These are phyloP conservation scores for Margaritifera margaritifera DNA, from an alignment of 2,888 invertebrate species.

Conservation along the genomic window DNA sequence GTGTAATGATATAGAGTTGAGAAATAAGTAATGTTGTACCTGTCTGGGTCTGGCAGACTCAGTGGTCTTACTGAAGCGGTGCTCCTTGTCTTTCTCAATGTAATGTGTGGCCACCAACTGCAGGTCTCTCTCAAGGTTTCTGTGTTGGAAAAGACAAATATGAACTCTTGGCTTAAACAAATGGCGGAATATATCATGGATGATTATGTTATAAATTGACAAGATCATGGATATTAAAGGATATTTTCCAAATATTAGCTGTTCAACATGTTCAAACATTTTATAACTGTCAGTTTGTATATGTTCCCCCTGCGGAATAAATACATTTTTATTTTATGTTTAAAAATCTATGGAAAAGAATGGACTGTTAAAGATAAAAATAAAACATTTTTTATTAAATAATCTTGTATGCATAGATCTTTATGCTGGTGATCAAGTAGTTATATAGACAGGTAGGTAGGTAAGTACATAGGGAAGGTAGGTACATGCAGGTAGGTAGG, in stretches of 20 bases:
- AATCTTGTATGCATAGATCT: no score
- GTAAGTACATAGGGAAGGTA: no score
- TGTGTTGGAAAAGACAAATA: constrained; percentile 21
- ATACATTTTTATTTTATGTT: no score
- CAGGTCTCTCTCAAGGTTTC: constrained; percentile 67
- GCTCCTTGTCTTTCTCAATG: constrained; percentile 68
- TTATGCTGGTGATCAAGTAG: no score
- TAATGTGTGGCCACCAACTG: constrained; percentile 68
- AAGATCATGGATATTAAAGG: no score
- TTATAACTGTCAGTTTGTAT: background rate
- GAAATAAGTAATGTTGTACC: constrained; percentile 23
- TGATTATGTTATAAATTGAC: no score
- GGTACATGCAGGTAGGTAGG: no score
- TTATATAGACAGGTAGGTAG: no score
- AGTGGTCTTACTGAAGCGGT: constrained; percentile 42
- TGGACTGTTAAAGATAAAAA: no score
- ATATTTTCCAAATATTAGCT: background rate
- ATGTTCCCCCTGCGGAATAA: background rate
- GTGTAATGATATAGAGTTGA: background rate
- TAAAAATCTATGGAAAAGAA: no score
- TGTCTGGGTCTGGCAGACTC: constrained; percentile 50
- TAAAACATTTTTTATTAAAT: no score
- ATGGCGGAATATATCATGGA: background rate
- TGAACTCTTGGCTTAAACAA: no score
- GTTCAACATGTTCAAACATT: background rate